Evolutionary conservation across 2,797 vertebrate genomes (phyloP).

Genomic region (Echeneis naucrates): DNA sequence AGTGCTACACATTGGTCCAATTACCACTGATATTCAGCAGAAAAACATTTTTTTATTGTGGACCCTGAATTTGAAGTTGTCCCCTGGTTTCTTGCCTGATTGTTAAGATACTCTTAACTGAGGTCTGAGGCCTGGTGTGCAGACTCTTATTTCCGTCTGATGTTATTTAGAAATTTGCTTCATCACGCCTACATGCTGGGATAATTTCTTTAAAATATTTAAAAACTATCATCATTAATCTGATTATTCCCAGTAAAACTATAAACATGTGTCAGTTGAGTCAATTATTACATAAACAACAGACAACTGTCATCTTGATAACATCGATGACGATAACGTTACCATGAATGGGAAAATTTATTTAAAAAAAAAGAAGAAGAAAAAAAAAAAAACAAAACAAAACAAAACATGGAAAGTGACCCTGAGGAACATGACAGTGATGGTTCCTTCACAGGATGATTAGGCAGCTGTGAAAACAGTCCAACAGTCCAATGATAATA

Average conservation of each 20-base stretch:
- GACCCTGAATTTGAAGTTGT: not conserved
- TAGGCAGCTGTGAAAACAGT: slow-evolving; percentile 60
- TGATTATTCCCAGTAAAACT: not conserved
- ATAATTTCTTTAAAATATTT: not conserved
- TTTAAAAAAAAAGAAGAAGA: no score
- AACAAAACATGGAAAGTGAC: slow-evolving; percentile 24
- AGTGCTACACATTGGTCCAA: not conserved
- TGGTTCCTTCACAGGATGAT: slow-evolving; percentile 59
- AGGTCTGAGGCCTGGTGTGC: not conserved
- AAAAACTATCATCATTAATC: no score
- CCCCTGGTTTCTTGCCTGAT: not conserved
- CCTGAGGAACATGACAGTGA: slow-evolving; percentile 54
- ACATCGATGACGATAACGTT: slow-evolving; percentile 35
- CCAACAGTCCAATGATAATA: slow-evolving; percentile 4
- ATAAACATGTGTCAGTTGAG: slow-evolving; percentile 2
- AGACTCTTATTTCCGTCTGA: slow-evolving; percentile 11
- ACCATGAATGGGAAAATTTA: slow-evolving; percentile 26
- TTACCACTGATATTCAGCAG: not conserved
- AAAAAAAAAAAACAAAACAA: no score
- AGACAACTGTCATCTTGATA: not conserved
- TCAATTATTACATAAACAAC: not conserved
- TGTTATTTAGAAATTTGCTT: not conserved
- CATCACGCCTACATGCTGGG: not conserved
- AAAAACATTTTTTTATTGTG: not conserved
- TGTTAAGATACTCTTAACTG: slow-evolving; percentile 11